Evolutionary conservation across 2,888 invertebrate species (phyloP), one percentile per base, ranked within the genome.

Genomic region (Plagodis pulveraria): DNA sequence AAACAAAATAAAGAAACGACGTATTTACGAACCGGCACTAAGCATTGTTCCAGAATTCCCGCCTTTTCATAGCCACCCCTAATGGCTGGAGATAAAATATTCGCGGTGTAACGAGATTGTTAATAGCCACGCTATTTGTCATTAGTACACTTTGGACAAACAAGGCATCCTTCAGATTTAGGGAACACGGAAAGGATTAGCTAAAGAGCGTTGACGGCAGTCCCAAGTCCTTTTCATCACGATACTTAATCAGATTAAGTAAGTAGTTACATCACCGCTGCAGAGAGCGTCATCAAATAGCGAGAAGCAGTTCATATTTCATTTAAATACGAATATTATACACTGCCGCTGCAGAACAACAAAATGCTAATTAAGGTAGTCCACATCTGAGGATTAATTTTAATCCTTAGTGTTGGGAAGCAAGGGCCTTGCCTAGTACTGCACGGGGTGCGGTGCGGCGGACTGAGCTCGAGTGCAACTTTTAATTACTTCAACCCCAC

Each of bases 401-500:
- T 74, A 77, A 74, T 78, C 59, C 61, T 69, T 66, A 66, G 63
- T 70, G 63, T 67, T 62, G 36, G 50, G 59, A 62, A 69, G 64
- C 67, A 62, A 69, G 68, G 66, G 71, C 36, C 36, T 5, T 6
- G 36, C 40, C 40, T 63, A 70, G 71, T 63, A 60, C 59, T 65
- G 49, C 56, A 54, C 36, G 49, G 45, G 48, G 54, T 68, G 62
- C 60, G 69, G 64, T 69, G 61, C 61, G 66, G 68, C 5, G 50
- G 55, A 22, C 38, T 34, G 47, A 55, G 38, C 54, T 62, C 68
- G 67, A 70, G 67, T 79, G 81, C 81, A 89, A 89, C 78, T 90
- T 90, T 89, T 90, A 89, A 89, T 89, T 89, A 87, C 86, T 89
- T 88, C 78, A 76, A 79, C 74, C 81, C 80, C 78, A 78, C 83